Percentiles rank a stretch among this genome's conserved stretches.
These are phyloP conservation scores for Drosophila prosaltans DNA, from an alignment of 1,140 invertebrate species.

Conservation along the genomic window DNA sequence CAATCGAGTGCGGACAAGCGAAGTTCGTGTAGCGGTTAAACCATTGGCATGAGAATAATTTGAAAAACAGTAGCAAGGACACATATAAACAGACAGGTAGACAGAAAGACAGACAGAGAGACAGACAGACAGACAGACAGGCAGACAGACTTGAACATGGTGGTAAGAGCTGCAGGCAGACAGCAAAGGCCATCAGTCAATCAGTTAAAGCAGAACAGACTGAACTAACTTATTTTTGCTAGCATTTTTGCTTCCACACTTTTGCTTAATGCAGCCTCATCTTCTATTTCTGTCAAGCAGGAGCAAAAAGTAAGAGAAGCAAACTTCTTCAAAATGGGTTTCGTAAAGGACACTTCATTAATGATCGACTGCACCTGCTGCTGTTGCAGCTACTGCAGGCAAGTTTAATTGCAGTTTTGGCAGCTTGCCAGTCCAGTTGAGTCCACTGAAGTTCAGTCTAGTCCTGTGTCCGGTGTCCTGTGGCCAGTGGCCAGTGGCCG, in stretches of 20 bases:
- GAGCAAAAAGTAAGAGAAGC: not conserved
- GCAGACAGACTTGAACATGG: too few relatives aligned
- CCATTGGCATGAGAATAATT: constrained; percentile 44
- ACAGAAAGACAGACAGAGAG: not conserved
- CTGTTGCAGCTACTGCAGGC: not conserved
- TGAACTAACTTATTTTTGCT: constrained; percentile 12
- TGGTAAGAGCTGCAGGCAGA: not conserved
- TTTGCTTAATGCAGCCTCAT: not conserved
- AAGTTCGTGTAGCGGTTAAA: not conserved
- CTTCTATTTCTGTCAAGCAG: not conserved
- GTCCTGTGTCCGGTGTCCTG: not conserved
- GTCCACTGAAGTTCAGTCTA: constrained; percentile 9
- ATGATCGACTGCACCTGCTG: constrained; percentile 42
- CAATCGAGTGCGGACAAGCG: not conserved
- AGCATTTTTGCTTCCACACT: not conserved
- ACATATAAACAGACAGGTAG: constrained; percentile 23
- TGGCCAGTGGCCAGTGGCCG: not conserved
- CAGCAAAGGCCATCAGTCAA: constrained; percentile 25
- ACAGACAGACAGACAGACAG: not conserved
- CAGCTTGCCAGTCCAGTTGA: constrained; percentile 39
- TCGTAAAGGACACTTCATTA: constrained; percentile 51
- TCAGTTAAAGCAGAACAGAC: constrained; percentile 2
- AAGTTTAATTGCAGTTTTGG: constrained; percentile 62
- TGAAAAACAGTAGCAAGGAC: constrained; percentile 35
- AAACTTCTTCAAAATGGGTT: constrained; percentile 11